Base-by-base conservation (phyloP, 2,888 invertebrate genomes). In the Andrena bucephala region DNA sequence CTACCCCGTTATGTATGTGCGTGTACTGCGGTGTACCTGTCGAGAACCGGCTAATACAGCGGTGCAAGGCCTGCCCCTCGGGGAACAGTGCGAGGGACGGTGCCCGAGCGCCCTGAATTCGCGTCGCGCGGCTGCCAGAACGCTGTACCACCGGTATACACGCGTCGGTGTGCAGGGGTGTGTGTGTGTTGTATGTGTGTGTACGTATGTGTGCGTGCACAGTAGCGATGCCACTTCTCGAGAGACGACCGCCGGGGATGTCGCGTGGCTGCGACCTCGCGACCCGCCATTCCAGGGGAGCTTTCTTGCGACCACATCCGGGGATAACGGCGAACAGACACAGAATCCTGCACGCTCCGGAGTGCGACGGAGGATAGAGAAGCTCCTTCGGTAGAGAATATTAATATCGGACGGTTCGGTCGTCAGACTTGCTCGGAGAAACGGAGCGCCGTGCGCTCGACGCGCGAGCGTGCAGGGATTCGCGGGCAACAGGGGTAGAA, bases 121-220 rank as follows among this genome's bases (percentile, higher is more conserved):
- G 42, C 42, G 57, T 72, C 16, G 24, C 50, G 27, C 27, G 42
- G 24, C 60, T 65, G 52, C 60, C 65, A n/a, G 59, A 59, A 59
- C 76, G 69, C 63, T 54, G 48, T 48, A 59, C 54, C 33, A 50
- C 50, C 67, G 62, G 52, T 31, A 27, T 63, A 68, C 74, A 69
- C 75, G 62, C 60, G 48, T 72, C 48, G 50, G 77, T 73, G 77
- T 85, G 87, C 86, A 66, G 67, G 73, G 75, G 48, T 71, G 67
- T 67, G 54, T 67, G 54, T 77, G 80, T 80, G 70, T 71, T 88
- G 78, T 66, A 73, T 72, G 80, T 85, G 82, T 77, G 85, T 89
- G 79, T 85, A 78, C 78, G 79, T 89, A 80, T 84, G 77, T 83
- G 80, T 77, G 84, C 83, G 88, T 86, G 89, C 84, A 89, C 77